Evolutionary conservation across 2,113 vertebrate species (phyloP), one percentile per base, ranked within the genome.

Genomic region (Oenanthe oenanthe): DNA sequence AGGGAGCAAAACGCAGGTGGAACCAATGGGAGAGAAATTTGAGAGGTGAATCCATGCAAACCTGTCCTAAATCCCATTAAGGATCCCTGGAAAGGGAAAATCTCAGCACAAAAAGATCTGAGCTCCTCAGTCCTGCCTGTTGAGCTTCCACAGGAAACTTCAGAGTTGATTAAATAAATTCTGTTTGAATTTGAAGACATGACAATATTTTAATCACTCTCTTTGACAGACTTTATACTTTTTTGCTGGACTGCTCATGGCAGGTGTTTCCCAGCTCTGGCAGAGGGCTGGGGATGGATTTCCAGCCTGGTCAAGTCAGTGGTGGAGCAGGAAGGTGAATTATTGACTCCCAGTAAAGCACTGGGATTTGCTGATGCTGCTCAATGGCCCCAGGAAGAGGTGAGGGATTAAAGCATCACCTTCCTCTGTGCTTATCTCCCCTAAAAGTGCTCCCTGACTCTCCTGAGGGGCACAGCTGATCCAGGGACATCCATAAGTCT

Each of bases 201-300:
- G 22, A 4, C 17, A 4, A 6, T 20, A 38, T 48, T 91, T 82
- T 19, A 11, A 50, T 62, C 28, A 7, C 36, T 21, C 15, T 14
- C 74, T 58, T n/a, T 0, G 1, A 24, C 3, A 60, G 24, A 9
- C 2, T 20, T 19, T 10, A 0, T 15, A 5, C 12, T 18, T 36
- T 57, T 60, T 36, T 26, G 14, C 7, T 45, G 45, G 21, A 2
- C 7, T 70, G 42, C 17, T 68, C 45, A 2, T 8, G n/a, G 67
- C 36, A 68, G 60, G 28, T 45, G 42, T 68, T 91, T 50, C 43
- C 83, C 50, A 29, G 20, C 60, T 87, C 60, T 54, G 58, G 7
- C 22, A 79, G 36, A 72, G 63, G 28, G 29, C 5, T n/a, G 2
- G 9, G 2, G 9, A 14, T 53, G 53, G 12, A 13, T 28, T 32